Evolutionary conservation across 2,113 vertebrate species (phyloP).

Genomic region (Zosterops hypoxanthus): DNA sequence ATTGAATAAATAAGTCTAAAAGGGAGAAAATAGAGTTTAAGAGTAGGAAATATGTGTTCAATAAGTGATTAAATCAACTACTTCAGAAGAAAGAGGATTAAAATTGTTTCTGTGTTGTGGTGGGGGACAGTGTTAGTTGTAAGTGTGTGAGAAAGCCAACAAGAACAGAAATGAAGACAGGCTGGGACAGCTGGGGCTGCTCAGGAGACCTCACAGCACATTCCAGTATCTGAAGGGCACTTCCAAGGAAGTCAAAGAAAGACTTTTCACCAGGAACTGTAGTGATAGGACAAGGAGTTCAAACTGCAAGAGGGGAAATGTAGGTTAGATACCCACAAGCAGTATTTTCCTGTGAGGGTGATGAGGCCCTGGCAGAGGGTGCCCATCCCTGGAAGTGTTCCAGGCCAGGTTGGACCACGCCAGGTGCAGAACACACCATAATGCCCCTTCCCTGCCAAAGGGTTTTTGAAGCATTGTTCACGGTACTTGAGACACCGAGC

Average conservation of each 20-base stretch:
- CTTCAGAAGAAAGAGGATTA: not conserved
- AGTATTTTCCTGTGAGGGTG: not conserved
- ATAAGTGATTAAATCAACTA: not conserved
- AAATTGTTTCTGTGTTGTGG: not conserved
- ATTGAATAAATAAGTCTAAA: not conserved
- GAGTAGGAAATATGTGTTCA: not conserved
- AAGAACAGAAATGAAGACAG: not conserved
- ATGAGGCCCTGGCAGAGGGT: not conserved
- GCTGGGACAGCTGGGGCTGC: not conserved
- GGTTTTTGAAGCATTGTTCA: not conserved
- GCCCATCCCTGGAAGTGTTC: not conserved
- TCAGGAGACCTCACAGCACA: not conserved
- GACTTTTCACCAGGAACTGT: not conserved
- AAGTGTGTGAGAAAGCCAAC: not conserved
- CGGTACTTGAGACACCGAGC: not conserved
- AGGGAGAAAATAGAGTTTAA: not conserved
- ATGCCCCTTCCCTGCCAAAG: not conserved
- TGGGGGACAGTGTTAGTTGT: not conserved
- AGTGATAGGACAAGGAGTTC: not conserved
- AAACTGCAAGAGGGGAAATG: not conserved
- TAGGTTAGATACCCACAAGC: fast-evolving
- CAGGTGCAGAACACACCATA: not conserved
- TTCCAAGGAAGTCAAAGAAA: not conserved
- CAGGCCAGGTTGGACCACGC: not conserved
- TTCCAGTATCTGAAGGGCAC: not conserved